Evolutionary conservation across 2,888 invertebrate species (phyloP), one percentile per base, ranked within the genome.

Genomic region (Hirudinaria manillensis): DNA sequence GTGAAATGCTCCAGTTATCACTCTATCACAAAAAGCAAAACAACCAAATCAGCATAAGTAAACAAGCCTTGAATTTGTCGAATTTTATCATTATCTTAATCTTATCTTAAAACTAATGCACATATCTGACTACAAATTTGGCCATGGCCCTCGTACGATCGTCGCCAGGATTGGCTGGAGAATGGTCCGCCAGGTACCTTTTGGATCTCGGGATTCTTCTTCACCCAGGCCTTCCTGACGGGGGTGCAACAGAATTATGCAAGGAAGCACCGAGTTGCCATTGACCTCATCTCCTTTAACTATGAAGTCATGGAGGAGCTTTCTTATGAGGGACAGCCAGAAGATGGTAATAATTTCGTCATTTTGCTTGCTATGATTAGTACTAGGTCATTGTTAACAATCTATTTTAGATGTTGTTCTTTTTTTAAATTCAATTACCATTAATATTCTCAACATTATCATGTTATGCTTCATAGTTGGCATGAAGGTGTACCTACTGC

Each of bases 241-340:
- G 86, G 86, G 56, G 85, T 84, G 21, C 86, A 85, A 79, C 86
- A 86, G 82, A 86, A 86, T 80, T 87, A 79, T 79, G 86, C 86
- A 75, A 80, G 86, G 76, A 86, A 86, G 79, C 85, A 85, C 80
- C 84, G 84, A 32, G 86, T 86, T 75, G 86, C 86, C 34, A 86
- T 86, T 74, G 85, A 86, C 79, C 80, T 86, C 77, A 81, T 86
- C n/a, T 80, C 81, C 34, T 85, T 85, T 78, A 83, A 84, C 79
- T 85, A 84, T 72, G 83, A 91, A 87, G 89, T 92, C 3, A 86
- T 90, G 82, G 87, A 87, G 61, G 87, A 87, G 70, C 85, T 85
- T 38, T 82, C 83, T 0, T 85, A 90, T 73, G 77, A 77, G 61
- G 79, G 78, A 38, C 79, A 84, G 29, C 86, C 86, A 13, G 84